These are phyloP conservation scores for Probosciger aterrimus DNA, from an alignment of 2,113 vertebrate genomes.

Conservation along the genomic window DNA sequence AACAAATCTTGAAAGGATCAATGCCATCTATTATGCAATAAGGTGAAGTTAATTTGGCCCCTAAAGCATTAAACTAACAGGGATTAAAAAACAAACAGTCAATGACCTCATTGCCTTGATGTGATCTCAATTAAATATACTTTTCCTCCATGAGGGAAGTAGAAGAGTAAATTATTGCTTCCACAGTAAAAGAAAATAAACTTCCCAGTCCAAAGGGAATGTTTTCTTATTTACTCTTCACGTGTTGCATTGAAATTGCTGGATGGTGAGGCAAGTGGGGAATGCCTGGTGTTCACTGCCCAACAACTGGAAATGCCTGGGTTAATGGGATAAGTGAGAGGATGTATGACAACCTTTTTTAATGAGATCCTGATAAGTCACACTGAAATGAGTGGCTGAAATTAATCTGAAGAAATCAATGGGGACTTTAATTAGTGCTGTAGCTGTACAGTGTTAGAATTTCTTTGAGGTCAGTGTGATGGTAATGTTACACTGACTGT, in stretches of 20 bases:
- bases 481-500: conserved; percentile 52
- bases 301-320: neutral
- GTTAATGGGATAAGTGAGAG: neutral
- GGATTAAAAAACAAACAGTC: conserved; percentile 54
- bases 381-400: conserved; percentile 60
- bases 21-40: conserved; percentile 38
- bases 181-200: conserved; percentile 45
- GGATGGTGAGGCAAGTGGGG: neutral
- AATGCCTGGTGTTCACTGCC: neutral
- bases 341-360: conserved; percentile 48
- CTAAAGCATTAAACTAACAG: conserved; percentile 33
- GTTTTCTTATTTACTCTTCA: neutral
- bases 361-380: conserved; percentile 64
- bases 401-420: conserved; percentile 78
- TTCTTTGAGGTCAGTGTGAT: conserved; percentile 54
- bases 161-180: conserved; percentile 15
- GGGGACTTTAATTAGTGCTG: conserved; percentile 72
- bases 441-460: conserved; percentile 51
- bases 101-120: conserved; percentile 58
- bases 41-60: conserved; percentile 47
- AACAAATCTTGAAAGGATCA: conserved; percentile 34
- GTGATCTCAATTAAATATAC: conserved; percentile 42
- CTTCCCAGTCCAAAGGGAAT: neutral
- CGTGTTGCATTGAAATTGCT: neutral
- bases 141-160: conserved; percentile 3